Evolutionary conservation across 2,888 invertebrate genomes (phyloP), one percentile per base, ranked within the genome.

Genomic region (Eledona agricola): DNA sequence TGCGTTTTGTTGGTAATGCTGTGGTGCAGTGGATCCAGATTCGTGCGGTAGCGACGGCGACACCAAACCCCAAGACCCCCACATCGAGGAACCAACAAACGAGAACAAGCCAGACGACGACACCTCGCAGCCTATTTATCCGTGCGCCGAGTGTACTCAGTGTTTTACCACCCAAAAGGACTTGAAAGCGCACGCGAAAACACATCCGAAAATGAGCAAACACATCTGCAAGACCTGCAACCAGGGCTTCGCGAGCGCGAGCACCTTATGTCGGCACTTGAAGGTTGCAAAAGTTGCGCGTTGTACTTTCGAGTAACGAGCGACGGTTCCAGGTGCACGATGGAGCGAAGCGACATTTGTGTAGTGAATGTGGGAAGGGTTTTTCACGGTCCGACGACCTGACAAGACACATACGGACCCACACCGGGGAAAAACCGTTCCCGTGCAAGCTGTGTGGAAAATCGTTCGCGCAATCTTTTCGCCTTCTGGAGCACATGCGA

Each of bases 381-480:
- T 77, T 77, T 59, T 61, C 69, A 3, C 62, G 76, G 20, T 75
- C 76, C 1, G 76, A 76, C 57, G 76, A 76, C 57, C 60, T 76
- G 35, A 75, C 72, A 19, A 58, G 77, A 25, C 76, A 77, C 58
- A 51, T 75, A 20, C 58, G 75, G 9, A 74, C 72, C 2, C 77
- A 77, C 55, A 77, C 76, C 2, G 77, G 77, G 2, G 77, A 77
- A 60, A 75, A 72, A 54, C 76, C 77, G 9, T 77, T 76, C 58
- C 64, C 63, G 2, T 77, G 77, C 56, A 72, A 73, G 55, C 56
- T 73, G 47, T 77, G 77, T 55, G 72, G 69, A 1, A 77, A 77
- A 60, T 67, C 75, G 1, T 73, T 73, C 59, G 70, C 72, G 6
- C 72, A 72, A 38, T 71, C 71, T 0, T 76, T 76, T 49, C 65